These are phyloP conservation scores for Falco rusticolus DNA, from an alignment of 2,797 vertebrate species.

Conservation along the genomic window DNA sequence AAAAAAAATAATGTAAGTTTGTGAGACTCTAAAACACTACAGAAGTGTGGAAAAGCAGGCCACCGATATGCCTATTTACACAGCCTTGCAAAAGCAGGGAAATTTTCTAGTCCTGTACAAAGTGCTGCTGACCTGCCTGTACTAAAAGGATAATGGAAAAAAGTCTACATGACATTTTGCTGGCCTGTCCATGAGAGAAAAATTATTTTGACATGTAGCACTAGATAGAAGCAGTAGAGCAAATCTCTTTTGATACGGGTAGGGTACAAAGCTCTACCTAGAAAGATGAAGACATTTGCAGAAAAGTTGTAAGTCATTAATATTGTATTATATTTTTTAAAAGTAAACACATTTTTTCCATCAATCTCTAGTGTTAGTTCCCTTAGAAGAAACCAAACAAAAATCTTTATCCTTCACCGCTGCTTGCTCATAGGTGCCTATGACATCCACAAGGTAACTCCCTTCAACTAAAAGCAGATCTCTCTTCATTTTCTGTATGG, in stretches of 20 bases:
- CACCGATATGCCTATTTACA: background rate
- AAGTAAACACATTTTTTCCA: slow-evolving; percentile 26
- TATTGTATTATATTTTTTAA: background rate
- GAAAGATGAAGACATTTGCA: slow-evolving; percentile 36
- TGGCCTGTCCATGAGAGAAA: slow-evolving; percentile 16
- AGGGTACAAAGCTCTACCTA: slow-evolving; percentile 15
- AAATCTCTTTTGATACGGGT: slow-evolving; percentile 46
- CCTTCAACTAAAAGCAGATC: background rate
- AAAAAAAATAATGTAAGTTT: background rate
- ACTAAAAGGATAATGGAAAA: slow-evolving; percentile 3
- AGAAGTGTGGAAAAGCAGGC: background rate
- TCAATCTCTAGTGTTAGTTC: background rate
- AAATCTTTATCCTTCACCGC: background rate
- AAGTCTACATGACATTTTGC: slow-evolving; percentile 42
- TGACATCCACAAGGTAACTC: background rate
- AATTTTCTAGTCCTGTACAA: background rate
- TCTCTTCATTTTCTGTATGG: background rate
- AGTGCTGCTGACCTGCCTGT: background rate
- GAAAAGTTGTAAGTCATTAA: slow-evolving; percentile 33
- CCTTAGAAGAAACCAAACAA: slow-evolving; percentile 8
- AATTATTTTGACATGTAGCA: slow-evolving; percentile 47
- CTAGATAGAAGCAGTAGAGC: slow-evolving; percentile 36
- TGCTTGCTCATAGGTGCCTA: background rate
- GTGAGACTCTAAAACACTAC: background rate
- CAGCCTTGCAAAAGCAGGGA: background rate